These are phyloP conservation scores for Hozukius guyotensis DNA, from an alignment of 2,797 vertebrate species.

Conservation along the genomic window DNA sequence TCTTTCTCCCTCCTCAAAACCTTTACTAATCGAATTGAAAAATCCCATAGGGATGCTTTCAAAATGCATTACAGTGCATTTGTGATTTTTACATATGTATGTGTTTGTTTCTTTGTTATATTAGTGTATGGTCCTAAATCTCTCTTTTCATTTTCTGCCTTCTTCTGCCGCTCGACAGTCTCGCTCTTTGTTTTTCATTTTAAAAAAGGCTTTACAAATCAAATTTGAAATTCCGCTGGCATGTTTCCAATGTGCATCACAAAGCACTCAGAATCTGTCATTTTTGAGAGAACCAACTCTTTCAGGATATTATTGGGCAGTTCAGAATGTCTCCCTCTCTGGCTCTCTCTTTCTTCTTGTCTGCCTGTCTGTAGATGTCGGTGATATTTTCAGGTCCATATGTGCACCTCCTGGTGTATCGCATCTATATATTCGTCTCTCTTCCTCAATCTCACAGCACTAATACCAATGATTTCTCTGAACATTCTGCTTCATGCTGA, in stretches of 20 bases:
- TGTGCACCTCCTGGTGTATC: not conserved
- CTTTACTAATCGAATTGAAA: constrained; percentile 67
- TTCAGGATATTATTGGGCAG: constrained; percentile 30
- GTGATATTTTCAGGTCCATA: constrained; percentile 21
- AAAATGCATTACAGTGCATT: constrained; percentile 39
- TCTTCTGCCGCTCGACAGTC: not conserved
- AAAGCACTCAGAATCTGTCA: constrained; percentile 31
- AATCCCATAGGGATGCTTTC: constrained; percentile 53
- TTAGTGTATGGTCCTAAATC: not conserved
- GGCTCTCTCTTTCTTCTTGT: not conserved
- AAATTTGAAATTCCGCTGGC: constrained; percentile 32
- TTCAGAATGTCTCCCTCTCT: constrained; percentile 16
- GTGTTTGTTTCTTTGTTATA: constrained; percentile 36
- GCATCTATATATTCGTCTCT: not conserved
- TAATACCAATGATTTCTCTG: constrained; percentile 62
- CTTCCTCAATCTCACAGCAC: constrained; percentile 3
- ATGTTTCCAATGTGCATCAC: constrained; percentile 6
- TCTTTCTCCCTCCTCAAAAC: constrained; percentile 47
- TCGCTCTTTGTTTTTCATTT: constrained; percentile 26
- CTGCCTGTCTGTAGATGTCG: not conserved
- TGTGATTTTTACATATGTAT: constrained; percentile 41
- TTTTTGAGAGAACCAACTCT: constrained; percentile 16
- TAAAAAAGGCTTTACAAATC: constrained; percentile 37
- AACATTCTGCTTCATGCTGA: constrained; percentile 69
- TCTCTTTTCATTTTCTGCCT: constrained; percentile 2